Base-by-base conservation (phyloP, 1,140 invertebrate genomes). In the Drosophila asahinai region DNA sequence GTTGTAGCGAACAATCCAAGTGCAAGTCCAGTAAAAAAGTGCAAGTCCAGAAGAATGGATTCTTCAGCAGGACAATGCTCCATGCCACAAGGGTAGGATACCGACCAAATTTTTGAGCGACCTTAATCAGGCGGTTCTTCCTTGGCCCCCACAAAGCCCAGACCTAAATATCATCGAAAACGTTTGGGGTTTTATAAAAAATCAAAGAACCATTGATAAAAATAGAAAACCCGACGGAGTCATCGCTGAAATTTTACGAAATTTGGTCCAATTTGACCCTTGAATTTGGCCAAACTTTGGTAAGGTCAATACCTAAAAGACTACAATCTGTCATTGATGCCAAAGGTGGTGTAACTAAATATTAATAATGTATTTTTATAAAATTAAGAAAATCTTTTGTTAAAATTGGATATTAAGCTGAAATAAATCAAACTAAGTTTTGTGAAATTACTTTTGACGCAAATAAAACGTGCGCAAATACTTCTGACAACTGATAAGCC, bases 71-170 rank as follows among this genome's bases (percentile, higher is more conserved):
- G 45, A 47, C 45, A 47, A 47, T 59, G 45, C 54, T 49, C 64
- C 54, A 49, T 67, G 54, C 47, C 54, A 67, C 36, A 67, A 67
- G 36, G 45, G 47, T 27, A 36, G 54, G 36, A 47, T 40, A 67
- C 54, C 64, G n/a, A 59, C 25, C 33, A 57, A 58, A 47, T 67
- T 59, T 40, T 61, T 61, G 48, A 66, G 30, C 8, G 33, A 51
- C 54, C 27, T 66, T 48, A 58, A 58, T 58, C 54, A 51, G 43
- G 47, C 38, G 48, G 58, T 61, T 59, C 57, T 59, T 25, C 19
- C 38, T 43, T 58, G 57, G 57, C 57, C 57, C 19, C 57, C 40
- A 59, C 63, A 57, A 48, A 57, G 52, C 52, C 63, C 63, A 15
- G 61, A 63, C 27, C 22, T 45, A 48, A 33, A 33, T 33, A 33